These are phyloP conservation scores for Epinephelus cyanopodus DNA, from an alignment of 2,113 vertebrate genomes.

Conservation along the genomic window DNA sequence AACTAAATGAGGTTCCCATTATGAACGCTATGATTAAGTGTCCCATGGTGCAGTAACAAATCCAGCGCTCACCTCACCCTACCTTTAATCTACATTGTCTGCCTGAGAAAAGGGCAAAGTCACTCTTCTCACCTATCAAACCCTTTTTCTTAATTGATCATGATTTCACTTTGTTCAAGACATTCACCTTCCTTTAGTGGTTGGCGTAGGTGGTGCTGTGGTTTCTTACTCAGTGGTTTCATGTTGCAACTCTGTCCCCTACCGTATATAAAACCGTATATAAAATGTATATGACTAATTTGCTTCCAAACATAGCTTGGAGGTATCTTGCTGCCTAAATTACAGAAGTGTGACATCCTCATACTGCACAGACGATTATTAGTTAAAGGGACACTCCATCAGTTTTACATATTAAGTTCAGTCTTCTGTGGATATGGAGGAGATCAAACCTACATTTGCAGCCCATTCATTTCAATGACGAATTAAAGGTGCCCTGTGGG, in stretches of 20 bases:
- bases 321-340: background rate
- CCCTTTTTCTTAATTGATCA: constrained; percentile 58
- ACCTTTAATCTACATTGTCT: constrained; percentile 77
- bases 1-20: constrained; percentile 74
- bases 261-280: background rate
- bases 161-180: constrained; percentile 55
- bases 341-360: background rate
- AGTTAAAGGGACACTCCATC: background rate
- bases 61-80: constrained; percentile 65
- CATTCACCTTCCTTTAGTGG: constrained; percentile 23
- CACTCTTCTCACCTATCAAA: constrained; percentile 68
- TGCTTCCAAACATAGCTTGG: background rate
- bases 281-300: background rate
- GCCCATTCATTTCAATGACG: background rate
- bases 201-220: background rate
- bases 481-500: background rate
- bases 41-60: constrained; percentile 69
- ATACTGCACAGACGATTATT: background rate
- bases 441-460: background rate
- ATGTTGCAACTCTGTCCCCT: background rate
- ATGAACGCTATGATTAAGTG: constrained; percentile 79
- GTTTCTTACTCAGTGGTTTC: constrained; percentile 25
- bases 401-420: background rate
- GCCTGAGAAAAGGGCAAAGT: constrained; percentile 73
- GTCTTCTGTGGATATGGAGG: background rate